Evolutionary conservation across 1,140 invertebrate species (phyloP).

Genomic region (Zaprionus africanus): DNA sequence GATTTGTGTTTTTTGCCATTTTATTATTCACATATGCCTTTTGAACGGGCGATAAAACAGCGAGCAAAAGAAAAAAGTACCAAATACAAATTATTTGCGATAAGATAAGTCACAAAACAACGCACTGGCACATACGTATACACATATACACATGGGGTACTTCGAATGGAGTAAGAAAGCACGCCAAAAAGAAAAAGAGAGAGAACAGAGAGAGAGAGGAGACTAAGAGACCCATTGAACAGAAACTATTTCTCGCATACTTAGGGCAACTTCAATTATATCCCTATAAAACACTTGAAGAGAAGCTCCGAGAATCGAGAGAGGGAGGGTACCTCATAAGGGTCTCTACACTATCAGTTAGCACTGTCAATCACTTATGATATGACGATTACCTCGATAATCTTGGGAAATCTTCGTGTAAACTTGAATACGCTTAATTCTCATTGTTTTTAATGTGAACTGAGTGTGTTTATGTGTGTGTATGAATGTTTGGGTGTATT

Average conservation of each 20-base stretch:
- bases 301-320: background rate
- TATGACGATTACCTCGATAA: background rate
- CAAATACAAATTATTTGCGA: conserved; percentile 60
- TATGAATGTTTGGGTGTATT: conserved; percentile 8
- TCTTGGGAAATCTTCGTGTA: background rate
- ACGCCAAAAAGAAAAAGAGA: background rate
- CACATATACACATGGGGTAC: background rate
- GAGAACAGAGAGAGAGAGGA: background rate
- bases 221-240: background rate
- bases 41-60: conserved; percentile 70
- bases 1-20: conserved; percentile 49
- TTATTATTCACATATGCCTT: conserved; percentile 62
- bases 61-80: conserved; percentile 57
- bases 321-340: background rate
- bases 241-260: background rate
- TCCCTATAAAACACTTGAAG: conserved; percentile 3
- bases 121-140: conserved; percentile 10
- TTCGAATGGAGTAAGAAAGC: background rate
- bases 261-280: background rate
- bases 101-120: conserved; percentile 71
- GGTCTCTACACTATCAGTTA: background rate
- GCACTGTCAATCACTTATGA: background rate
- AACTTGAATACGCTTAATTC: background rate
- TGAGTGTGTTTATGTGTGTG: conserved; percentile 14
- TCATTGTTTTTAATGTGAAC: background rate